Evolutionary conservation across 2,888 invertebrate genomes (phyloP), one percentile per base, ranked within the genome.

Genomic region (Archips xylosteana): DNA sequence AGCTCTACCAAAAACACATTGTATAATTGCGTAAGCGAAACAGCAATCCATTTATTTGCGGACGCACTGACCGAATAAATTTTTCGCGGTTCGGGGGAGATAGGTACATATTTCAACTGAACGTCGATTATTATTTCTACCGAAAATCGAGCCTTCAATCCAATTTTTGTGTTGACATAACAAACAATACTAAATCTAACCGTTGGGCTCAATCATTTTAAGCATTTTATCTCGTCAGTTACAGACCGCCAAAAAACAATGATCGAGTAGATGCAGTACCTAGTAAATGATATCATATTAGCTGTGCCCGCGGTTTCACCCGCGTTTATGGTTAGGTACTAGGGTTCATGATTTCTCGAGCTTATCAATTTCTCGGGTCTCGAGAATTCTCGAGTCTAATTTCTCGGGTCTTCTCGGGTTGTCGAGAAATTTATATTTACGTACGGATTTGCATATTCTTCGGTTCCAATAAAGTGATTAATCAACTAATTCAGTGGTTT

Each of bases 1-100:
- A 70, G 57, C 70, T 60, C 15, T 10, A 65, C 59, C 59, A 34
- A 49, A 71, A 65, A 71, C 65, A 60, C 42, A 66, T 66, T 60
- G 47, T 65, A 65, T 64, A 36, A 71, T 71, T 49, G 36, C 39
- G 65, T 60, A 12, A 10, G 6, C n/a, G 49, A 39, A 12, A 0
- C 47, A 57, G 47, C 47, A 54, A 45, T 68, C 57, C 68, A 72
- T 72, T 68, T 68, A 72, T 65, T 72, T 62, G 47, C 47, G 57
- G 49, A 63, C 23, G 47, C 68, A 59, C 36, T 73, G 63, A 63
- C 62, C 72, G 68, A 47, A 63, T 68, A 47, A 34, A 62, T 63
- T 67, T 67, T 68, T 68, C 63, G 68, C 57, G 68, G 63, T 73
- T 59, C 68, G 63, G 10, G 32, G 47, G 45, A 49, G 39, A 65